Evolutionary conservation across 2,113 vertebrate genomes (phyloP).

Genomic region (Tachycineta bicolor): DNA sequence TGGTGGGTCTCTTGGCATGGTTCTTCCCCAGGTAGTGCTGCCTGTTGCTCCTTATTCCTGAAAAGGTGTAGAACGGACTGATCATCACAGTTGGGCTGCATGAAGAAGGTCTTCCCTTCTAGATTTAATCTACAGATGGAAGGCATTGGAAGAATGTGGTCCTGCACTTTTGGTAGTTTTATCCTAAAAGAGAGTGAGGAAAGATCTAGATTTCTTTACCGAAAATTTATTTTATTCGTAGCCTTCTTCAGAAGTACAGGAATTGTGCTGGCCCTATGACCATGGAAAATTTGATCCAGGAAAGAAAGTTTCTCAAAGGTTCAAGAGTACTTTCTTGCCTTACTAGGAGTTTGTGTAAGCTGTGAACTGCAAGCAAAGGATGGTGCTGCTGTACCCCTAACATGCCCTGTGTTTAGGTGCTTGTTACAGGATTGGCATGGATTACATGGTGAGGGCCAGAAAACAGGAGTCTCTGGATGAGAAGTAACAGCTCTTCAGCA

Average conservation of each 20-base stretch:
- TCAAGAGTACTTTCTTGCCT: not conserved
- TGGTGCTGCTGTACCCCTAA: not conserved
- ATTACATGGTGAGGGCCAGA: not conserved
- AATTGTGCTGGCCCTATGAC: not conserved
- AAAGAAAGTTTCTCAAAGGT: not conserved
- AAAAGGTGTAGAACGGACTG: not conserved
- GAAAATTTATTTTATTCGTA: not conserved
- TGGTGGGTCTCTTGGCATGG: not conserved
- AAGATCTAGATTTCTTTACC: not conserved
- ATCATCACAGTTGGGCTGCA: fast-evolving
- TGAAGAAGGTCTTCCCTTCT: not conserved
- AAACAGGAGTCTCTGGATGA: not conserved
- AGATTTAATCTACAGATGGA: not conserved
- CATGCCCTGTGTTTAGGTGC: not conserved
- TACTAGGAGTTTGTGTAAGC: not conserved
- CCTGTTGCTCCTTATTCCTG: not conserved
- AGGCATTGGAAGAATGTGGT: not conserved
- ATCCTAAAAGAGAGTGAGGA: not conserved
- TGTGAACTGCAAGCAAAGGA: not conserved
- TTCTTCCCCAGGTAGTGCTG: not conserved
- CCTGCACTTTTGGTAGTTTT: not conserved
- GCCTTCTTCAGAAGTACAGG: not conserved
- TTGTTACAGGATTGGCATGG: not conserved
- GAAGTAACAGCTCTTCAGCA: not conserved
- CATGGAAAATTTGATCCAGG: not conserved